Evolutionary conservation across 2,888 invertebrate genomes (phyloP).

Genomic region (Tachina fera): DNA sequence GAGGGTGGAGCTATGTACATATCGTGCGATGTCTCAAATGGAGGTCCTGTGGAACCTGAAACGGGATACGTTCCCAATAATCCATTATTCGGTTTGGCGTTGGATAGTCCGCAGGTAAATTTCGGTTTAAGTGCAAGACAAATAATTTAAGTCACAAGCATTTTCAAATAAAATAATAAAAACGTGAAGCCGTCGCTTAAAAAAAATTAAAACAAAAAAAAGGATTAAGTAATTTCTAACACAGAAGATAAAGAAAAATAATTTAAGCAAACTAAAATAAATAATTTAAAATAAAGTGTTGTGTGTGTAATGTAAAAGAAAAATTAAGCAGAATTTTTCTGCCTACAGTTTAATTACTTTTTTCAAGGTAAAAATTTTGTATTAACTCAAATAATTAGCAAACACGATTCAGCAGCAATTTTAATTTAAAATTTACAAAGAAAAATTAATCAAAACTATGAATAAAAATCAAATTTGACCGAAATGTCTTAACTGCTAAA

Average conservation of each 20-base stretch:
- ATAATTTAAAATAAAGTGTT: constrained; percentile 1
- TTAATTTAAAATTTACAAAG: too few species aligned
- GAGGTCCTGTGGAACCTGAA: constrained; percentile 83
- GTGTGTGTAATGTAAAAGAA: background rate
- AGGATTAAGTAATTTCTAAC: background rate
- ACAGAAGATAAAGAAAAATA: background rate
- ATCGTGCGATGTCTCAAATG: constrained; percentile 84
- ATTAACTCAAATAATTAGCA: too few species aligned
- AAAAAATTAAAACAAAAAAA: background rate
- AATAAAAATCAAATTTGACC: too few species aligned
- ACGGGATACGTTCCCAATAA: constrained; percentile 83
- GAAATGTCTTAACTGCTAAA: too few species aligned
- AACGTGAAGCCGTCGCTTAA: background rate
- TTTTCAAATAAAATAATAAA: background rate
- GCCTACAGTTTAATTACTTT: too few species aligned
- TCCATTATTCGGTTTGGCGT: constrained; percentile 83
- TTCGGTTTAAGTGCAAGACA: constrained; percentile 48
- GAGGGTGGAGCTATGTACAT: constrained; percentile 84
- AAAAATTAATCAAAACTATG: too few species aligned
- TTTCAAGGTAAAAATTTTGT: too few species aligned
- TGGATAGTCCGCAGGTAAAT: constrained; percentile 83
- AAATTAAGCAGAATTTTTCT: background rate
- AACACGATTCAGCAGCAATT: too few species aligned
- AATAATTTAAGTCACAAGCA: background rate
- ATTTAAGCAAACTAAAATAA: background rate